phyloP scores from a whole-genome alignment of 2,888 invertebrate genomes.

The Drymonia ruficornis region DNA sequence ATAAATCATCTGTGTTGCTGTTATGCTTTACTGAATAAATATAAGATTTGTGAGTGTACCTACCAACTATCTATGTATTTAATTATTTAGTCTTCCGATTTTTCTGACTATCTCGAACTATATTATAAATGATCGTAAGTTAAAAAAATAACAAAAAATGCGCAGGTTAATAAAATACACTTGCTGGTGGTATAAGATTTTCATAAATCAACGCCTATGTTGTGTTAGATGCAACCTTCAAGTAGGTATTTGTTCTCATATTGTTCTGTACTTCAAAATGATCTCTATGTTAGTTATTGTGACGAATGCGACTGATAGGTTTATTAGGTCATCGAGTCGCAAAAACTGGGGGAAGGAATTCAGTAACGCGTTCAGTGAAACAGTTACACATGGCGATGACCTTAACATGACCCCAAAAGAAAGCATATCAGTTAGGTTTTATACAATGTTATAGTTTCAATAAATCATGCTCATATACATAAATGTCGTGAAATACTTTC shows the following conservation, averaged over 20 bases:
- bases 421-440: slow-evolving; percentile 47
- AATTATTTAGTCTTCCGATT: slow-evolving; percentile 45
- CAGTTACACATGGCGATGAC: too few relatives aligned
- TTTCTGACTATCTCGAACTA: slow-evolving; percentile 33
- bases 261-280: background rate
- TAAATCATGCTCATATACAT: slow-evolving; percentile 42
- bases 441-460: slow-evolving; percentile 39
- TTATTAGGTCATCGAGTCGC: slow-evolving; percentile 5
- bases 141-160: slow-evolving; percentile 18
- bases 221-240: background rate
- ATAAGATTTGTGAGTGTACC: slow-evolving; percentile 38
- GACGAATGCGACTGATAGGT: background rate
- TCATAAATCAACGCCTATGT: background rate
- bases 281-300: background rate
- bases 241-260: background rate
- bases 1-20: slow-evolving; percentile 40
- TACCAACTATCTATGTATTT: slow-evolving; percentile 39
- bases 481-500: slow-evolving; percentile 18
- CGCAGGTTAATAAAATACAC: slow-evolving; percentile 42
- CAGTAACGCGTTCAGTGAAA: background rate
- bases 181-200: slow-evolving; percentile 12
- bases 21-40: slow-evolving; percentile 19
- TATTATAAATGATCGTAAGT: slow-evolving; percentile 22
- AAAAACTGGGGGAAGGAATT: slow-evolving; percentile 9
- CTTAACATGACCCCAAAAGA: slow-evolving; percentile 13